These are phyloP conservation scores for Hypothenemus hampei DNA, from an alignment of 1,140 invertebrate genomes.

Conservation along the genomic window DNA sequence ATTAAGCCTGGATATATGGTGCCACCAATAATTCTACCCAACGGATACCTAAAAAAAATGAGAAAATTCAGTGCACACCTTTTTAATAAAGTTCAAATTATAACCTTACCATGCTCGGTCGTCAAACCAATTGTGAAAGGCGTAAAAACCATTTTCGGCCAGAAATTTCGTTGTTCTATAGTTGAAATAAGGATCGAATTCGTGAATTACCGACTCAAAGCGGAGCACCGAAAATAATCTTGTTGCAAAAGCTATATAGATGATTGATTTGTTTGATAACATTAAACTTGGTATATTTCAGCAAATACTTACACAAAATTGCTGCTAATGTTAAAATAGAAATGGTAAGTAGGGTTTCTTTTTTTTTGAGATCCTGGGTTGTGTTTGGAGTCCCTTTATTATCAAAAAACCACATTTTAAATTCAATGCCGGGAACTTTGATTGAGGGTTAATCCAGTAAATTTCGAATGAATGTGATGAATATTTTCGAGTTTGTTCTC, in stretches of 20 bases:
- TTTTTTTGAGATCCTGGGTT: conserved; percentile 71
- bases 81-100: too few relatives aligned
- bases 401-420: conserved; percentile 29
- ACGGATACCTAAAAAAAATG: conserved; percentile 16
- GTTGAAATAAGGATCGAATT: conserved; percentile 99
- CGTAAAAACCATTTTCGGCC: conserved; percentile 94
- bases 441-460: too few relatives aligned
- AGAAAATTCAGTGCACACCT: background rate
- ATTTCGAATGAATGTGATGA: too few relatives aligned
- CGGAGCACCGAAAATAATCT: conserved; percentile 93
- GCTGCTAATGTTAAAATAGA: conserved; percentile 86
- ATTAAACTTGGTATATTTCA: conserved; percentile 10
- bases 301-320: conserved; percentile 78
- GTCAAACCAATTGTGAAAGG: conserved; percentile 99
- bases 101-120: conserved; percentile 89
- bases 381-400: conserved; percentile 37
- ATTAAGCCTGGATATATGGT: conserved; percentile 98
- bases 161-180: conserved; percentile 94
- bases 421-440: too few relatives aligned
- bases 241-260: conserved; percentile 85
- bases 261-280: background rate
- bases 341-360: conserved; percentile 91
- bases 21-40: conserved; percentile 51
- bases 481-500: too few relatives aligned
- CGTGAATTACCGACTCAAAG: conserved; percentile 97